Conservation (phyloP, 2,113 vertebrate species). For the Acrocephalus kingi region DNA sequence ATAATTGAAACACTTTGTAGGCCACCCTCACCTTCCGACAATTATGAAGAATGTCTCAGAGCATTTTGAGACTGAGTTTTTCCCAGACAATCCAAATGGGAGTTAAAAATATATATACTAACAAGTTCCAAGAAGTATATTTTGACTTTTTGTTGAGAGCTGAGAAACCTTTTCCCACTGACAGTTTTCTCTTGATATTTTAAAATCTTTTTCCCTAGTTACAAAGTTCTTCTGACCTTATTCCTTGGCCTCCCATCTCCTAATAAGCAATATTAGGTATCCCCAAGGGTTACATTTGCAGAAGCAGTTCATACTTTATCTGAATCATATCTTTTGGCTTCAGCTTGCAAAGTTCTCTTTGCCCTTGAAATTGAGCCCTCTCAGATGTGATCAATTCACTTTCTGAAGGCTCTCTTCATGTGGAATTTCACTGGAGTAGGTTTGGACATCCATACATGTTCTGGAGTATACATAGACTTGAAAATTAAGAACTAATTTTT, state of each 20-base stretch:
- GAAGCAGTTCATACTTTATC: slow-evolving; percentile 9
- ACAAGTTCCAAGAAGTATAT: neutral
- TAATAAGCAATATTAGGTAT: neutral
- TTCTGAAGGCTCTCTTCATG: neutral
- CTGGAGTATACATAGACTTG: neutral
- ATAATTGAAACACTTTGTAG: slow-evolving; percentile 16
- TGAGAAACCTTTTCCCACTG: slow-evolving; percentile 13
- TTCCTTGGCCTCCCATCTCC: neutral
- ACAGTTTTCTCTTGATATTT: slow-evolving; percentile 8
- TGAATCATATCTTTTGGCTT: slow-evolving; percentile 19
- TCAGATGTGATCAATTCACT: neutral
- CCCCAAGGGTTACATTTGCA: slow-evolving; percentile 28
- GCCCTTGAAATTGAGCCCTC: neutral
- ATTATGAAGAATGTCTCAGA: neutral
- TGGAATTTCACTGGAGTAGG: neutral
- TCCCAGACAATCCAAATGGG: neutral
- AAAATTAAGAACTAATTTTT: neutral
- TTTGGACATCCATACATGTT: neutral
- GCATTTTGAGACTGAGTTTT: neutral
- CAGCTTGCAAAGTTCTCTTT: neutral
- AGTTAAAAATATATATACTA: neutral
- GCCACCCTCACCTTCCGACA: neutral
- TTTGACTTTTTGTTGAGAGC: neutral
- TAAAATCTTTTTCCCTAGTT: neutral
- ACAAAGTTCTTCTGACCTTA: neutral